phyloP scores from a whole-genome alignment of 2,888 invertebrate genomes.

The Eupithecia exiguata region DNA sequence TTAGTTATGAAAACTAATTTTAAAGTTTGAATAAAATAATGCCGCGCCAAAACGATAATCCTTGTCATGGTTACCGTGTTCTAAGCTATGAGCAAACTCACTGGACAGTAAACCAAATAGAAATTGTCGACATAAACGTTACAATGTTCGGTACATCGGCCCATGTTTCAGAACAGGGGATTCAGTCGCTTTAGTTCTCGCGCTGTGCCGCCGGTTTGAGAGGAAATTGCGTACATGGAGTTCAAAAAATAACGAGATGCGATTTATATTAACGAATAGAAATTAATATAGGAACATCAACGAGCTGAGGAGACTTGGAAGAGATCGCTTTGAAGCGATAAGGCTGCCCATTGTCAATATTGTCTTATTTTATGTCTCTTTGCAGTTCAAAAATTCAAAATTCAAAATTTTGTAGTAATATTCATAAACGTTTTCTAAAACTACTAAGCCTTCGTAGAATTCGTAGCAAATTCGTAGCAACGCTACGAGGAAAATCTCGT shows the following conservation, averaged over 20 bases:
- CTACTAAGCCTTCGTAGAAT: not conserved
- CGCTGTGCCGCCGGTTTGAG: slow-evolving; percentile 21
- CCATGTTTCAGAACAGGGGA: slow-evolving; percentile 11
- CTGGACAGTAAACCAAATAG: slow-evolving; percentile 19
- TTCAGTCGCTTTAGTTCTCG: slow-evolving; percentile 22
- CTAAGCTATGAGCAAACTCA: too few relatives aligned
- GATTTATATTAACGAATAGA: not conserved
- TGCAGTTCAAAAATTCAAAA: too few relatives aligned
- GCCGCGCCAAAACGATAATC: too few relatives aligned
- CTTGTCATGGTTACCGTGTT: too few relatives aligned
- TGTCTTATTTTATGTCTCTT: too few relatives aligned
- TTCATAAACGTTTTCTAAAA: too few relatives aligned
- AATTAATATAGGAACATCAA: not conserved
- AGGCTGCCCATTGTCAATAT: too few relatives aligned
- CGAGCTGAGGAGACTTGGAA: too few relatives aligned
- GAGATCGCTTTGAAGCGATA: too few relatives aligned
- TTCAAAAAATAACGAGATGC: not conserved
- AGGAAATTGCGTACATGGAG: slow-evolving; percentile 26
- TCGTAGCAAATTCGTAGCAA: slow-evolving; percentile 2
- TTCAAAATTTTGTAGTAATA: too few relatives aligned
- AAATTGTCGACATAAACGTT: slow-evolving; percentile 28
- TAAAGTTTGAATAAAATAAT: too few relatives aligned
- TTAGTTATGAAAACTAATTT: too few relatives aligned
- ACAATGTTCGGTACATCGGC: not conserved
- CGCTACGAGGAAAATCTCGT: not conserved